Conservation (phyloP, 1,140 invertebrate species). For the Druon quercuslanigerum region DNA sequence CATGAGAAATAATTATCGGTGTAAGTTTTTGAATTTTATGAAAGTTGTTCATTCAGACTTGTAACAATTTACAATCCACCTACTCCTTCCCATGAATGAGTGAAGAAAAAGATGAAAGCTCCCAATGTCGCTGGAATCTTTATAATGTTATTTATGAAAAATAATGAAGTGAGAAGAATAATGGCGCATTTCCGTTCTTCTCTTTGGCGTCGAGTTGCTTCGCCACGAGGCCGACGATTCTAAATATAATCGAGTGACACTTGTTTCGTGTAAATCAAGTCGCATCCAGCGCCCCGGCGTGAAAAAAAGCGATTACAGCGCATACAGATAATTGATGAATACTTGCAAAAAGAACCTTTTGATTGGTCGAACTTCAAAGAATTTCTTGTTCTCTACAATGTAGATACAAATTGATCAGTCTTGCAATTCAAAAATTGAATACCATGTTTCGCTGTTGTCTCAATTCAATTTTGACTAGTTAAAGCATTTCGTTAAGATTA, state of each 20-base stretch:
- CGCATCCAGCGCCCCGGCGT: not conserved
- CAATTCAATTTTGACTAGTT: no score
- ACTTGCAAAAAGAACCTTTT: not conserved
- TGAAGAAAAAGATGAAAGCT: slow-evolving; percentile 23
- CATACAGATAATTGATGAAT: slow-evolving; percentile 23
- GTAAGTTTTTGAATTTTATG: not conserved
- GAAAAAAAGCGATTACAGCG: slow-evolving; percentile 25
- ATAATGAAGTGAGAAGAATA: slow-evolving; percentile 27
- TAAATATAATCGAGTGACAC: slow-evolving; percentile 65
- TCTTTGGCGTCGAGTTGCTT: slow-evolving; percentile 27
- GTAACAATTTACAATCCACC: slow-evolving; percentile 12
- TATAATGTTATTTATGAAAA: slow-evolving; percentile 28
- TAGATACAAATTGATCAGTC: not conserved
- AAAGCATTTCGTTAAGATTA: no score
- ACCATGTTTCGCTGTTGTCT: no score
- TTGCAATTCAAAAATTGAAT: not conserved
- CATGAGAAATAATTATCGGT: not conserved
- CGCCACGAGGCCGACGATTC: slow-evolving; percentile 40
- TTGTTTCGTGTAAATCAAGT: slow-evolving; percentile 71
- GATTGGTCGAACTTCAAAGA: not conserved
- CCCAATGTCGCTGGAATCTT: not conserved
- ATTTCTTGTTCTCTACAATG: not conserved
- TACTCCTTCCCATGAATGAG: not conserved
- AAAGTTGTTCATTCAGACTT: slow-evolving; percentile 6
- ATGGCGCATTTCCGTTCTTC: slow-evolving; percentile 23